phyloP scores from a whole-genome alignment of 2,888 invertebrate species.

The Malthinus flaveolus region DNA sequence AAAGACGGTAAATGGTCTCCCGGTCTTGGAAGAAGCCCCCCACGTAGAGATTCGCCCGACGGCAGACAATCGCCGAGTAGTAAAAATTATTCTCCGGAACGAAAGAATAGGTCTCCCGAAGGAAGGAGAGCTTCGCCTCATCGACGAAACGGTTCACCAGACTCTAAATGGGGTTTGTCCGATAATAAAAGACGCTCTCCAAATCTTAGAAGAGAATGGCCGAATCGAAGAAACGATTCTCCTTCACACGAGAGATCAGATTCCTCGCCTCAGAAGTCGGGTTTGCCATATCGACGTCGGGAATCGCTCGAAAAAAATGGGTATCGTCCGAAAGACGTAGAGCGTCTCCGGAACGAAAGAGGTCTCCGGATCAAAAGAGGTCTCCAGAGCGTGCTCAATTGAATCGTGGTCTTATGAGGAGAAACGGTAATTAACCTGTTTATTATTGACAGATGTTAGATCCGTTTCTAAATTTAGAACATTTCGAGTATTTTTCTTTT shows the following conservation, averaged over 20 bases:
- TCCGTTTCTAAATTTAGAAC: too few species aligned
- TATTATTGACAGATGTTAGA: too few species aligned
- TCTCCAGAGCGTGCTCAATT: slow-evolving; percentile 16
- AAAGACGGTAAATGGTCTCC: slow-evolving; percentile 19
- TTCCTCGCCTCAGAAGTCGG: slow-evolving; percentile 1
- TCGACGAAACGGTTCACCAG: slow-evolving; percentile 22
- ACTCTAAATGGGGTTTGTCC: slow-evolving; percentile 21
- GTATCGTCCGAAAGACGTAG: slow-evolving; percentile 15
- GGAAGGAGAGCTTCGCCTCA: slow-evolving; percentile 23
- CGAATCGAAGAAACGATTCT: slow-evolving; percentile 20
- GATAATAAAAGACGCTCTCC: slow-evolving; percentile 10
- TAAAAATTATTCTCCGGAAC: slow-evolving; percentile 19
- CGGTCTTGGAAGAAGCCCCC: slow-evolving; percentile 1
- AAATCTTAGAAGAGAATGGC: slow-evolving; percentile 18
- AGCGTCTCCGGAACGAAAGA: neutral
- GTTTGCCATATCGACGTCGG: slow-evolving; percentile 12
- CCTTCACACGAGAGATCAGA: slow-evolving; percentile 8
- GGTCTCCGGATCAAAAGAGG: slow-evolving; percentile 11
- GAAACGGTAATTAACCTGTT: slow-evolving; percentile 18
- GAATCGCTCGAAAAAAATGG: slow-evolving; percentile 21
- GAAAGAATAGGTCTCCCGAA: neutral
- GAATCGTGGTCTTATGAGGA: slow-evolving; percentile 15
- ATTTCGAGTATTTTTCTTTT: too few species aligned
- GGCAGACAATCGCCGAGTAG: slow-evolving; percentile 8
- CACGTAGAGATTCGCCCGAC: slow-evolving; percentile 15